phyloP scores from a whole-genome alignment of 64 coral and sea anemone genomes.

The Acropora yongei region DNA sequence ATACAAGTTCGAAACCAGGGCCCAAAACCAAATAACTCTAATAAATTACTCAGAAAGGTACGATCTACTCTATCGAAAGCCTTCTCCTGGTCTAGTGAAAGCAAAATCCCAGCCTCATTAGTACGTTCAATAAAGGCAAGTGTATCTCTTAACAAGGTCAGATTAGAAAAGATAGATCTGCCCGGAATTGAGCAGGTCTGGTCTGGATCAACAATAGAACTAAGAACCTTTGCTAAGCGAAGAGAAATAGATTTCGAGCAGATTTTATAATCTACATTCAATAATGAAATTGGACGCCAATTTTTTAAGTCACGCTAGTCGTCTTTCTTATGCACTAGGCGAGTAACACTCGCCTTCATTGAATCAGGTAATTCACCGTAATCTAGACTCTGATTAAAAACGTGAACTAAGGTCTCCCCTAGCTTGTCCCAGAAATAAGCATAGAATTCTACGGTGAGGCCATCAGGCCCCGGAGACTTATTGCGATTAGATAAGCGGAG shows the following conservation, averaged over 20 bases:
- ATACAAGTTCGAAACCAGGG: background rate
- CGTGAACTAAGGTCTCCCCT: background rate
- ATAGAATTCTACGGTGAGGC: conserved; percentile 54
- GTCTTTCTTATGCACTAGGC: background rate
- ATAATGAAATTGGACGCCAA: conserved; percentile 47
- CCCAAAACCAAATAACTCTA: background rate
- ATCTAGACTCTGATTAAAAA: no score
- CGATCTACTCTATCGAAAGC: conserved; percentile 18
- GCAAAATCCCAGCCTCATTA: background rate
- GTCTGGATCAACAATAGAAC: conserved; percentile 8
- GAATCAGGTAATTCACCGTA: no score
- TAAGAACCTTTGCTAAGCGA: conserved; percentile 9
- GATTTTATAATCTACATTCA: conserved; percentile 58
- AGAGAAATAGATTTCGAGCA: conserved; percentile 9
- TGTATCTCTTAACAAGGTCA: background rate
- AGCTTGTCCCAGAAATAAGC: background rate
- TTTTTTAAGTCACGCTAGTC: conserved; percentile 26
- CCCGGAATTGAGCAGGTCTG: conserved; percentile 36
- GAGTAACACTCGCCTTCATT: background rate
- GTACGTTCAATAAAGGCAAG: background rate
- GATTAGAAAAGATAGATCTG: conserved; percentile 12
- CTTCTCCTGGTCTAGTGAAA: conserved; percentile 12
- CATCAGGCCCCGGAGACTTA: conserved; percentile 48
- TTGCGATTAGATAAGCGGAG: no score
- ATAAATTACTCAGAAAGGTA: background rate